Evolutionary conservation across 2,888 invertebrate species (phyloP).

Genomic region (Meiosimyza decipiens): DNA sequence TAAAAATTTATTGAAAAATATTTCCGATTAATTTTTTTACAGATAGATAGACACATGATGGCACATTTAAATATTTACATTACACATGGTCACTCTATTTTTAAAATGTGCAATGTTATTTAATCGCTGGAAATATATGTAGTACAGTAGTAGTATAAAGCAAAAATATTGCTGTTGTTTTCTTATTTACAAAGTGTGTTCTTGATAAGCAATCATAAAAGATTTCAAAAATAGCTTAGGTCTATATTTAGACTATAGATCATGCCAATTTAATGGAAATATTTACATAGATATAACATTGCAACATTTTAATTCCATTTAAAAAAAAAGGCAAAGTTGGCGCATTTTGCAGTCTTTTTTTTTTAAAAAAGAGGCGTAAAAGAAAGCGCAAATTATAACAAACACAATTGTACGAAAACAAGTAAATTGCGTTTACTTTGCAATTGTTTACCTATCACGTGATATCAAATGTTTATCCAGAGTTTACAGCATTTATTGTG

Average conservation of each 20-base stretch:
- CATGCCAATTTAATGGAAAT: constrained; percentile 22
- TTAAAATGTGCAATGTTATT: constrained; percentile 31
- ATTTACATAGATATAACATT: constrained; percentile 4
- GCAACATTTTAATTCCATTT: constrained; percentile 5
- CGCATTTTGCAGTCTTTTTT: not conserved
- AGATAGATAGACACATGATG: too few species aligned
- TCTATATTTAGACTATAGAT: constrained; percentile 29
- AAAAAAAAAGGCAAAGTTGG: constrained; percentile 5
- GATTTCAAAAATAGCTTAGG: constrained; percentile 29
- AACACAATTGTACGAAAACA: not conserved
- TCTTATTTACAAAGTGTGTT: not conserved
- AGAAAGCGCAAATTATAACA: not conserved
- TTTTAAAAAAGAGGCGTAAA: not conserved
- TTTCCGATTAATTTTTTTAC: too few species aligned
- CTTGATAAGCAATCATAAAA: constrained; percentile 24
- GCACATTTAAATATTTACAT: too few species aligned
- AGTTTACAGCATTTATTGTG: too few species aligned
- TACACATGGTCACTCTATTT: constrained; percentile 43
- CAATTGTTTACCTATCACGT: constrained; percentile 13
- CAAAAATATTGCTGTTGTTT: not conserved
- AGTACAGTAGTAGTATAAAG: not conserved
- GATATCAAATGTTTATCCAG: not conserved
- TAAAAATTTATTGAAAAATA: too few species aligned
- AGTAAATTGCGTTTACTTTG: not conserved
- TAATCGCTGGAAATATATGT: too few species aligned